Conservation (phyloP, 2,797 vertebrate species). For the Agapornis canus region DNA sequence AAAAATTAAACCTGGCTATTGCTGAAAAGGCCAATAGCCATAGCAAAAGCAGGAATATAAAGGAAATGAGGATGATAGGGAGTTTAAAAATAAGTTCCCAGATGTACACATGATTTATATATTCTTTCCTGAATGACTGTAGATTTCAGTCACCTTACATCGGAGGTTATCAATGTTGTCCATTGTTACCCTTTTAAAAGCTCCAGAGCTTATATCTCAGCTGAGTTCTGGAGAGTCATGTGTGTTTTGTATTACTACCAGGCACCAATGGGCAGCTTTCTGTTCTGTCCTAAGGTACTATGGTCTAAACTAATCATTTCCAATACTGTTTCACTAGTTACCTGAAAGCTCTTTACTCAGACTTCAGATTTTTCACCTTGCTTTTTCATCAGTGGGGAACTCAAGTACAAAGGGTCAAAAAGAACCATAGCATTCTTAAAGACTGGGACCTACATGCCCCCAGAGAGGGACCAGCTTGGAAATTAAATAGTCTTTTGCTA, state of each 20-base stretch:
- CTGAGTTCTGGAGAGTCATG: neutral
- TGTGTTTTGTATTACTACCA: neutral
- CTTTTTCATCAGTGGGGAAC: neutral
- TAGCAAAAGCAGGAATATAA: neutral
- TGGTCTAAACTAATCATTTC: neutral
- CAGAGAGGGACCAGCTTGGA: neutral
- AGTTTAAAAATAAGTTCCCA: neutral
- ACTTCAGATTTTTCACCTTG: neutral
- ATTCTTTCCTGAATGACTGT: neutral
- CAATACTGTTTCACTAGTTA: neutral
- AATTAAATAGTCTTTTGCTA: conserved; percentile 3
- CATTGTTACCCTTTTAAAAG: neutral
- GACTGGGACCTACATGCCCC: neutral
- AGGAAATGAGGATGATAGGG: neutral
- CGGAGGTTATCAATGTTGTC: neutral
- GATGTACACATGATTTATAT: neutral
- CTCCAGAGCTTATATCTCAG: neutral
- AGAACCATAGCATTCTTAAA: neutral
- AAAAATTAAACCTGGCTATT: neutral
- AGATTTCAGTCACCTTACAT: neutral
- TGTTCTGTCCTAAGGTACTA: neutral
- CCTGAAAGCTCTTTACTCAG: neutral
- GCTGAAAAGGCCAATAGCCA: neutral
- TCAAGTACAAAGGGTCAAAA: neutral
- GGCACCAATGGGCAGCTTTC: neutral